phyloP scores from a whole-genome alignment of 1,140 invertebrate genomes.

The Schlechtendalia chinensis region DNA sequence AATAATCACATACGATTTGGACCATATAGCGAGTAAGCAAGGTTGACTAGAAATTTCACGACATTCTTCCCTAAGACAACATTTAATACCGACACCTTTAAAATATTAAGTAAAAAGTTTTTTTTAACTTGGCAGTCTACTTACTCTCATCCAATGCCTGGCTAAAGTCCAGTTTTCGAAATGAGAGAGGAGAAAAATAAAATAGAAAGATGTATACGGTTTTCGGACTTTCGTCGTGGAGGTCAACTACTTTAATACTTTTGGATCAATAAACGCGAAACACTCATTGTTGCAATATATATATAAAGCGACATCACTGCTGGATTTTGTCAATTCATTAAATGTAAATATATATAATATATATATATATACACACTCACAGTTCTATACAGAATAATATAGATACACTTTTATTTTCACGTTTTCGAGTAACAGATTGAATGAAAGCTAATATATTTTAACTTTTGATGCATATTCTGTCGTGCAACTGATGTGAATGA shows the following conservation, averaged over 20 bases:
- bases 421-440: too few species aligned
- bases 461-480: constrained; percentile 18
- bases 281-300: not conserved
- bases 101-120: constrained; percentile 47
- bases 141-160: constrained; percentile 7
- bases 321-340: not conserved
- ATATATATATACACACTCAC: too few species aligned
- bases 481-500: constrained; percentile 5
- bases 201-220: constrained; percentile 10
- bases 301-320: not conserved
- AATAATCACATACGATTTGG: constrained; percentile 33
- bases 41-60: not conserved
- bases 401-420: too few species aligned
- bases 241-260: constrained; percentile 28
- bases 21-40: not conserved
- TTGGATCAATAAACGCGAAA: constrained; percentile 27
- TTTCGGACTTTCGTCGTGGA: constrained; percentile 24
- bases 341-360: too few species aligned
- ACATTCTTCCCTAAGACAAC: constrained; percentile 16
- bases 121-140: constrained; percentile 40
- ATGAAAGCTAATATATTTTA: not conserved
- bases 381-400: too few species aligned
- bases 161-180: constrained; percentile 36
- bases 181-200: constrained; percentile 24
- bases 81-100: constrained; percentile 15